These are phyloP conservation scores for Drosophila quinaria DNA, from an alignment of 2,888 invertebrate species.

Conservation along the genomic window DNA sequence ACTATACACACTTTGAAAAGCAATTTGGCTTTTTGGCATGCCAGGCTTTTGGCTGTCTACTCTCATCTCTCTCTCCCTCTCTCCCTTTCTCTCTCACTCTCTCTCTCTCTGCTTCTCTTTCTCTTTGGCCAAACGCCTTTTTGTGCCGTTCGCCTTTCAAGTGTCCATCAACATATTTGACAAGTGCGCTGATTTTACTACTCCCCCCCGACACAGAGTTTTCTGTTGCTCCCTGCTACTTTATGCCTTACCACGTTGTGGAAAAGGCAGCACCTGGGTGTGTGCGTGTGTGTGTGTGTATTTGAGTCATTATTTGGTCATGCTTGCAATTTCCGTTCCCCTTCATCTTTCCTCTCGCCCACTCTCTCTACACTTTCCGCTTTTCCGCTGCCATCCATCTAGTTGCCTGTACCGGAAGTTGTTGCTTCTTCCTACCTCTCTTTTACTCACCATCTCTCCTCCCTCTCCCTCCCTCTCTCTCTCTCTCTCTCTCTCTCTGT, in stretches of 20 bases:
- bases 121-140: constrained; percentile 32
- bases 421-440: constrained; percentile 31
- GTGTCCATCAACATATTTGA: constrained; percentile 78
- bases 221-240: not conserved
- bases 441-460: too few relatives aligned
- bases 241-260: not conserved
- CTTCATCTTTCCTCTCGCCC: not conserved
- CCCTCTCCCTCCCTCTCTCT: constrained; percentile 1
- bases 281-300: constrained; percentile 20
- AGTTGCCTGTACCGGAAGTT: constrained; percentile 56
- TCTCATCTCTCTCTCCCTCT: not conserved
- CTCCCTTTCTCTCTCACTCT: not conserved
- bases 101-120: too few relatives aligned
- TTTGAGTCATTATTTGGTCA: constrained; percentile 75
- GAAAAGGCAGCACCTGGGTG: constrained; percentile 26
- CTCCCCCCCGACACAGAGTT: not conserved
- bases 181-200: constrained; percentile 74
- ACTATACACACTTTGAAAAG: constrained; percentile 62
- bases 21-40: constrained; percentile 67
- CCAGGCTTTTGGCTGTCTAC: constrained; percentile 46
- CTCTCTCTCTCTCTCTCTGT: constrained; percentile 7
- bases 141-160: constrained; percentile 68
- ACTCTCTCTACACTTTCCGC: not conserved
- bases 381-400: constrained; percentile 43
- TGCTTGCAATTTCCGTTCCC: constrained; percentile 74